phyloP scores from a whole-genome alignment of 37 sponge, comb jelly and placozoan species.

The Aplysina aerophoba region DNA sequence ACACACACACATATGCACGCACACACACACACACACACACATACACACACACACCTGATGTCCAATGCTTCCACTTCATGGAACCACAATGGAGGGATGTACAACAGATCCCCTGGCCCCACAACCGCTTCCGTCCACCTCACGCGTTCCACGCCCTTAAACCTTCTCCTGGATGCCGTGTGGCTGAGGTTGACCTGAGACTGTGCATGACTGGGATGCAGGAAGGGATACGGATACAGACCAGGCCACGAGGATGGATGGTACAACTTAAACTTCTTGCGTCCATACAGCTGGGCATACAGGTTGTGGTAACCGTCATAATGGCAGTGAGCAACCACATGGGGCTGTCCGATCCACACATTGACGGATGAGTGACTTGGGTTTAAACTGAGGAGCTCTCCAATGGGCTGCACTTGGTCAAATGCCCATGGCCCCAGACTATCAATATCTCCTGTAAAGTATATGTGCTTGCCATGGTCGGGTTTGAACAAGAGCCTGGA shows the following conservation, averaged over 20 bases:
- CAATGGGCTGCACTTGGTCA: constrained; percentile 70
- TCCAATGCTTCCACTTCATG: constrained; percentile 80
- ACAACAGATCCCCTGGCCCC: constrained; percentile 85
- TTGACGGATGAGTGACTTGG: constrained; percentile 77
- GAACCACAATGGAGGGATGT: constrained; percentile 92
- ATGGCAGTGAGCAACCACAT: constrained; percentile 91
- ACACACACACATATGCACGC: too few species aligned
- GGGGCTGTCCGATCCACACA: constrained; percentile 89
- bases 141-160: constrained; percentile 43
- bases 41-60: constrained; percentile 34
- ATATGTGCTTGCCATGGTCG: constrained; percentile 44
- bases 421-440: constrained; percentile 80
- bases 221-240: constrained; percentile 86
- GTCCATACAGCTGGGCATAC: constrained; percentile 87
- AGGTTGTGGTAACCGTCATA: constrained; percentile 97
- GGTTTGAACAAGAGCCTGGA: constrained; percentile 54
- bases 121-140: constrained; percentile 59
- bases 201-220: constrained; percentile 93
- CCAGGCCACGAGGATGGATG: constrained; percentile 77
- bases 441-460: constrained; percentile 86
- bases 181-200: constrained; percentile 85
- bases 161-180: constrained; percentile 13
- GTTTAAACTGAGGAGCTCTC: constrained; percentile 76
- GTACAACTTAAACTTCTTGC: constrained; percentile 76
- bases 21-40: background rate